Evolutionary conservation across 2,797 vertebrate genomes (phyloP).

Genomic region (Psittacula derbiana): DNA sequence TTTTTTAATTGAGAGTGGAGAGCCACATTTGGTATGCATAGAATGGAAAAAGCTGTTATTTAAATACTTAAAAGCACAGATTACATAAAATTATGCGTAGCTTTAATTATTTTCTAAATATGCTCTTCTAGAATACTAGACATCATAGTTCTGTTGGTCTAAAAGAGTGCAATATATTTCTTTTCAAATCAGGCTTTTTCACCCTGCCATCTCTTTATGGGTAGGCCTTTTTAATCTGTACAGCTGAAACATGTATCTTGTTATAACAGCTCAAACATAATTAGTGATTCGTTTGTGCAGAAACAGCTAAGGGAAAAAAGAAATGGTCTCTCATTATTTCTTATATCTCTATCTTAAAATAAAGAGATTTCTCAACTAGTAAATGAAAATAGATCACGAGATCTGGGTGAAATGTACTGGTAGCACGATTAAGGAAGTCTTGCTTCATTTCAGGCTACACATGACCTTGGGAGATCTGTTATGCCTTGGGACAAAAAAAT

Average conservation of each 20-base stretch:
- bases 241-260: neutral
- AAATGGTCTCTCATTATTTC: neutral
- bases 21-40: neutral
- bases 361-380: neutral
- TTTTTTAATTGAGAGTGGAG: neutral
- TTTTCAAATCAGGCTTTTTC: neutral
- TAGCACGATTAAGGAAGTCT: neutral
- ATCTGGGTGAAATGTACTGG: neutral
- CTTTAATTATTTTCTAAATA: conserved; percentile 7
- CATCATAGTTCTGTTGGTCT: neutral
- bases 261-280: neutral
- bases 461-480: conserved; percentile 73
- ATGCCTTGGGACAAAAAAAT: conserved; percentile 57
- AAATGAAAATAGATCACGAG: conserved; percentile 15
- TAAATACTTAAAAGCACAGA: neutral
- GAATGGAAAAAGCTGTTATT: neutral
- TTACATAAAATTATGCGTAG: neutral
- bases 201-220: neutral
- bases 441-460: conserved; percentile 60
- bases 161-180: neutral
- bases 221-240: neutral
- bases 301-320: neutral
- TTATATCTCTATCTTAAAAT: neutral
- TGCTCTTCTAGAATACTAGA: neutral
- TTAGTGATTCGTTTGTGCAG: neutral